Base-by-base conservation (phyloP, 2,797 vertebrate species). In the Aratinga solstitialis region DNA sequence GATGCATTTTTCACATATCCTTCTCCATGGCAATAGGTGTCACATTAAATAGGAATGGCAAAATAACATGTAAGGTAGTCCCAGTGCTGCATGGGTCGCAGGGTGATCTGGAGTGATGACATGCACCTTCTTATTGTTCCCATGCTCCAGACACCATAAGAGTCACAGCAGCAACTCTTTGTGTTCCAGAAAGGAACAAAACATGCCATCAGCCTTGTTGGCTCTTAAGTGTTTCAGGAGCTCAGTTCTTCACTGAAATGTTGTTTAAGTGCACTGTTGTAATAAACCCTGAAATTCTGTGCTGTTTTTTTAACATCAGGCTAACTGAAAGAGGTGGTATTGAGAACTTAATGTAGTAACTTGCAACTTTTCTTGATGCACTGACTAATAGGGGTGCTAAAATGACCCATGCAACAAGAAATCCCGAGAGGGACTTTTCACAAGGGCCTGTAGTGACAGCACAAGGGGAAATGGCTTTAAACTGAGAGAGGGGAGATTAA, bases 1-100 rank as follows among this genome's bases (percentile, higher is more conserved):
- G 4, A 5, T 0, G 0, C 40, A 2, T 43, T 76, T 68, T 59
- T 24, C 80, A 67, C 12, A 9, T 13, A 8, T 56, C 30, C 22
- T 11, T 65, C 61, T 62, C 45, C 53, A 17, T 0, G 0, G 38
- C 20, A 18, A 38, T 12, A 51, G 27, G 15, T 15, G 27, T 32
- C 47, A 6, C 0, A 0, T 67, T 80, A 68, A 58, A 86, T 0
- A 68, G 5, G 30, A 81, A 74, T 14, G 53, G 69, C 23, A 74
- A 86, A 83, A 19, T 27, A 62, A 58, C 22, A 58, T 5, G 36
- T 27, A 20, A 85, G 47, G 43, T 34, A 68, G 27, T 48, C 29
- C 42, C 47, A 69, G 67, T 3, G 38, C 77, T 27, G 69, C 10
- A 6, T 0, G 0, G 61, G 36, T 29, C 0, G 0, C 19, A 5